These are phyloP conservation scores for Egretta garzetta DNA, from an alignment of 2,113 vertebrate species.

Conservation along the genomic window DNA sequence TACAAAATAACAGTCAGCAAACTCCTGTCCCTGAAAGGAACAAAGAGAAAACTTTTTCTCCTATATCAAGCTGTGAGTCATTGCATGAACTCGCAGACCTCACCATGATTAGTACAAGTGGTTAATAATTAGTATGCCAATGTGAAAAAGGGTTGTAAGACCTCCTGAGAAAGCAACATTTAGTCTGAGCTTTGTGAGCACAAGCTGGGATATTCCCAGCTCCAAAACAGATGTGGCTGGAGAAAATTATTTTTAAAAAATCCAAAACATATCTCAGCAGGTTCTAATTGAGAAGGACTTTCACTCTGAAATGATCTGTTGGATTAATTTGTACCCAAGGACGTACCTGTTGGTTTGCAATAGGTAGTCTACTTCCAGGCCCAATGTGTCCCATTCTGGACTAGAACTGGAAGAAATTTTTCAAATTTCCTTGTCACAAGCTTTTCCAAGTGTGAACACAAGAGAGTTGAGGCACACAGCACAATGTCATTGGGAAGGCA, in stretches of 20 bases:
- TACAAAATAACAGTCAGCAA: neutral
- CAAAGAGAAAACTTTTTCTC: neutral
- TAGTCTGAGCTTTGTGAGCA: neutral
- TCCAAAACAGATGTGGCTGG: neutral
- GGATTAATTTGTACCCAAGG: neutral
- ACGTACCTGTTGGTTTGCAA: neutral
- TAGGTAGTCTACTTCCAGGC: neutral
- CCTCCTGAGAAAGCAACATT: neutral
- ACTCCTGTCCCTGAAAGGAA: neutral
- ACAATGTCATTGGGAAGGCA: neutral
- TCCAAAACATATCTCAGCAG: neutral
- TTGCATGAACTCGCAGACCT: conserved; percentile 11
- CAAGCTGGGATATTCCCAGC: neutral
- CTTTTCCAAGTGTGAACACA: neutral
- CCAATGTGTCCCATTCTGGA: neutral
- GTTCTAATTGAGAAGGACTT: neutral
- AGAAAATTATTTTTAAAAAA: neutral
- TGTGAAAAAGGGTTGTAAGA: neutral
- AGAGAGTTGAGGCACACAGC: neutral
- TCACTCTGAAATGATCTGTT: neutral
- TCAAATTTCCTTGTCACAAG: fast-evolving
- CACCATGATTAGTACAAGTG: neutral
- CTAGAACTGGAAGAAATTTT: neutral
- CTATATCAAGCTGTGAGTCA: neutral
- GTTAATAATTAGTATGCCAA: conserved; percentile 24